Base-by-base conservation (phyloP, 2,797 vertebrate species). In the Mastacembelus armatus region DNA sequence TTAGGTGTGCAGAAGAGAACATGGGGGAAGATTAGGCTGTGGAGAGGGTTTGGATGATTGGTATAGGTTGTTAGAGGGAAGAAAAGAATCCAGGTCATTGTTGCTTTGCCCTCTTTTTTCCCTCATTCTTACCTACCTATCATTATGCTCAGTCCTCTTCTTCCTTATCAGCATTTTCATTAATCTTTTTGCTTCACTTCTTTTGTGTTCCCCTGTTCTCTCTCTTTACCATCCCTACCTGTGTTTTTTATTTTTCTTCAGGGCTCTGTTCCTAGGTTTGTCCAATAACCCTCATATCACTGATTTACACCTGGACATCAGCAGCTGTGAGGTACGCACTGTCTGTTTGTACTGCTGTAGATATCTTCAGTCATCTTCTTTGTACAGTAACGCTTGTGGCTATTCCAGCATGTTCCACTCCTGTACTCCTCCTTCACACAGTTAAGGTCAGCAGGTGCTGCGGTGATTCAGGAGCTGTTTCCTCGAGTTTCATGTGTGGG, bases 231-330 rank as follows among this genome's bases (percentile, higher is more conserved):
- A 26, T 11, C 21, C 52, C 29, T 58, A 55, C 29, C 48, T 73
- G 38, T 76, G 50, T 79, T 68, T 73, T 32, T n/a, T 58, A 79
- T 68, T 73, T 32, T n/a, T 58, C 76, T 73, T 43, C 90, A 97
- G 96, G 90, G 95, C 95, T 44, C 93, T 97, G 63, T 95, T 97
- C 80, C 93, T 96, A 52, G 96, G 96, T 71, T 92, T 97, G 78
- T 96, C 95, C 64, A 94, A 95, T 87, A 97, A 97, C 81, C 95
- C 95, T 66, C 96, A 96, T 88, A 95, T 97, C 90, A 91, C 91
- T 16, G 95, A 97, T 62, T 91, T 97, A 68, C 95, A 96, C 84
- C 91, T 97, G 91, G 96, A 97, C 91, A 93, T 97, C 91, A 96
- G 96, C 85, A 87, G 95, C 90, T 96, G 96, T 84, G 96, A 97